Conservation (phyloP, 2,888 invertebrate species). For the Tinea trinotella region DNA sequence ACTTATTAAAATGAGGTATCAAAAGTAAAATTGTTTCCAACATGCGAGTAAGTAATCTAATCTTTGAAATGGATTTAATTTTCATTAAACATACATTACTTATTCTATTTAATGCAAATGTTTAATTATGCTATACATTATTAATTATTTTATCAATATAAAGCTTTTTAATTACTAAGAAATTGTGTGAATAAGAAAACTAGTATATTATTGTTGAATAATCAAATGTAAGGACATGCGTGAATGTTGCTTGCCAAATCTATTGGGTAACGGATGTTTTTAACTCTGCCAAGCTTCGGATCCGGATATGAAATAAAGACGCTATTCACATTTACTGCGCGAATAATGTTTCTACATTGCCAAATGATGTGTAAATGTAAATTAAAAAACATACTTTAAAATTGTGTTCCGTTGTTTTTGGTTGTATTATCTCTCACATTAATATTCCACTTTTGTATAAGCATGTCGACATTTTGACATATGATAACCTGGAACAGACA, state of each 20-base stretch:
- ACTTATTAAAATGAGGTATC: constrained; percentile 8
- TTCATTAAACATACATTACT: constrained; percentile 6
- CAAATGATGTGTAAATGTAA: constrained; percentile 6
- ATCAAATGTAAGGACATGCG: neutral
- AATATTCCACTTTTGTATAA: constrained; percentile 2
- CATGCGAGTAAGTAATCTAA: constrained; percentile 8
- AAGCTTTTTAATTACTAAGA: too few relatives aligned
- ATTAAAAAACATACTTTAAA: neutral
- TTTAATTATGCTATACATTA: neutral
- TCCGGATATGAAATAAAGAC: constrained; percentile 9
- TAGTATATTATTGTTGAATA: too few relatives aligned
- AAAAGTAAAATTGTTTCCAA: constrained; percentile 13
- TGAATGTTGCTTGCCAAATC: constrained; percentile 6
- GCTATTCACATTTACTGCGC: neutral
- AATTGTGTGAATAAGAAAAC: too few relatives aligned
- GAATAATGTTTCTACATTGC: neutral
- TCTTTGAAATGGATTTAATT: constrained; percentile 17
- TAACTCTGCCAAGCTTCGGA: constrained; percentile 10
- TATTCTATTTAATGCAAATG: constrained; percentile 3
- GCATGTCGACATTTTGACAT: constrained; percentile 12
- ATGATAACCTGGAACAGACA: constrained; percentile 31
- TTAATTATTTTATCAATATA: too few relatives aligned
- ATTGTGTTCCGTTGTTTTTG: too few relatives aligned
- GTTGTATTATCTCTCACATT: constrained; percentile 2
- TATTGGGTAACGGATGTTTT: constrained; percentile 7